phyloP scores from a whole-genome alignment of 2,888 invertebrate genomes.

The Lycia hirtaria region DNA sequence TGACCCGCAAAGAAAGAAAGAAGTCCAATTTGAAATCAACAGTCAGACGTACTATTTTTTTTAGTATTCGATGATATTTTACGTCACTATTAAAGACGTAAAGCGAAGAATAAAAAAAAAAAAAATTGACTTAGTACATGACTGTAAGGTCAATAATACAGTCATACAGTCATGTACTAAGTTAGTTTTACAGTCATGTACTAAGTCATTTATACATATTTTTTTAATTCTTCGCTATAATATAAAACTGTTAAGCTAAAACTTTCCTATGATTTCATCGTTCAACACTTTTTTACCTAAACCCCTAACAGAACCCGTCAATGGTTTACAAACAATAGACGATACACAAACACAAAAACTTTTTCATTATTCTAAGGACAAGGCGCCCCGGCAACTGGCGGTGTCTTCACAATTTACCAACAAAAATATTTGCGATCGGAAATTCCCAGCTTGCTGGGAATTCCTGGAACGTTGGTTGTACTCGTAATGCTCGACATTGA shows the following conservation, averaged over 20 bases:
- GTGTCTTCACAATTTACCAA: conserved; percentile 50
- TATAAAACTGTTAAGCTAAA: not conserved
- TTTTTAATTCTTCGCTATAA: too few relatives aligned
- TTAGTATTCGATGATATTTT: too few relatives aligned
- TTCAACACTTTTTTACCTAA: conserved; percentile 3
- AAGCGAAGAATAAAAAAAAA: too few relatives aligned
- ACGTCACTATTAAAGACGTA: too few relatives aligned
- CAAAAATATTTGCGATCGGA: conserved; percentile 66
- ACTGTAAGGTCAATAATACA: too few relatives aligned
- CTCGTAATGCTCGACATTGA: conserved; percentile 43
- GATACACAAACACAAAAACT: conserved; percentile 44
- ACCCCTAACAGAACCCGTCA: conserved; percentile 32
- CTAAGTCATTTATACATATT: too few relatives aligned
- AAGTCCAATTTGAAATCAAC: too few relatives aligned
- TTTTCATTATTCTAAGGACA: conserved; percentile 47
- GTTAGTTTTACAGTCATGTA: too few relatives aligned
- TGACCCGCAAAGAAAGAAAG: too few relatives aligned
- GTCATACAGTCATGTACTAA: too few relatives aligned
- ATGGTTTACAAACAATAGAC: conserved; percentile 26
- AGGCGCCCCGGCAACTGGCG: conserved; percentile 33
- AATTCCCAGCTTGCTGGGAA: conserved; percentile 58
- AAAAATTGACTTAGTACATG: too few relatives aligned
- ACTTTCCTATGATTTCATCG: conserved; percentile 13
- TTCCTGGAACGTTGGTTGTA: conserved; percentile 59
- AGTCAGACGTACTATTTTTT: too few relatives aligned